A percentile compares a stretch with the other conserved stretches of the same genome.
phyloP scores from a whole-genome alignment of 2,113 vertebrate species.

The Zootoca vivipara region DNA sequence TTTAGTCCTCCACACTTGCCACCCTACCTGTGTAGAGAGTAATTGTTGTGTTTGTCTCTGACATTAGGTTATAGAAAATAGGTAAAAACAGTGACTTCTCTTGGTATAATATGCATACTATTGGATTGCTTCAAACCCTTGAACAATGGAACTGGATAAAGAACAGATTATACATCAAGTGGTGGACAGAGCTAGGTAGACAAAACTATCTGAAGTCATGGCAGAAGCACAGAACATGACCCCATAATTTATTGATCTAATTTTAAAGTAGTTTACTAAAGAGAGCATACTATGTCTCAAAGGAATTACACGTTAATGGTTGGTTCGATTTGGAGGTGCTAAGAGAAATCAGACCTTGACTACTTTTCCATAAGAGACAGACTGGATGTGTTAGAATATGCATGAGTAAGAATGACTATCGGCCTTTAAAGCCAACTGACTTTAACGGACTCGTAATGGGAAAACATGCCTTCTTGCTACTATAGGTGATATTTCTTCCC shows the following conservation, averaged over 20 bases:
- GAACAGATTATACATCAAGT: not conserved
- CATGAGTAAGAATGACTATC: not conserved
- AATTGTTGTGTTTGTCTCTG: not conserved
- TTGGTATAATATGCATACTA: not conserved
- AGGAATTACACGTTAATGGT: slow-evolving; percentile 8
- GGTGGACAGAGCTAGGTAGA: not conserved
- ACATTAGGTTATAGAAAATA: not conserved
- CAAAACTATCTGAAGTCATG: not conserved
- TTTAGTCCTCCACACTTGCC: not conserved
- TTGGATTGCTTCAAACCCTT: not conserved
- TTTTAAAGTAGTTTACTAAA: slow-evolving; percentile 4
- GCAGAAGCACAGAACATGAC: not conserved
- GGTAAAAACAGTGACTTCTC: not conserved
- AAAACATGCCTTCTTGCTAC: not conserved
- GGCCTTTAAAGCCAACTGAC: not conserved
- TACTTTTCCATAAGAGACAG: not conserved
- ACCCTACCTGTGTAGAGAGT: not conserved
- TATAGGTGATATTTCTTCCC: not conserved
- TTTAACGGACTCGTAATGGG: not conserved
- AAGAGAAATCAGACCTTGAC: not conserved
- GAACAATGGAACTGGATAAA: not conserved
- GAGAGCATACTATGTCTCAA: not conserved
- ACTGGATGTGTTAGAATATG: not conserved
- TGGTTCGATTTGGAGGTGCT: not conserved
- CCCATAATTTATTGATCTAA: slow-evolving; percentile 15